Conservation (phyloP, 2,113 vertebrate species). For the Oncorhynchus gorbuscha region DNA sequence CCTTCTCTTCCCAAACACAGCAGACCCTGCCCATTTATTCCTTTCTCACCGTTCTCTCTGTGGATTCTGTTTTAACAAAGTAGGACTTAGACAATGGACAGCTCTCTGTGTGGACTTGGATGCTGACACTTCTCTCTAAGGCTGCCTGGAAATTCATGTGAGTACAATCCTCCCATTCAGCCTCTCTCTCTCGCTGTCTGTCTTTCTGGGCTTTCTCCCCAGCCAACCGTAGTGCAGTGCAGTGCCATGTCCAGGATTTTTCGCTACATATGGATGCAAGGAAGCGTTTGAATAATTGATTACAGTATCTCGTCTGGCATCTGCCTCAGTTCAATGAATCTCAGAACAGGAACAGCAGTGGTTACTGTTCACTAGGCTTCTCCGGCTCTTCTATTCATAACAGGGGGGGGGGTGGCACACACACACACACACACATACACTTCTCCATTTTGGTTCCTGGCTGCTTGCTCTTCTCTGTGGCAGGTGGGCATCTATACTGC, state of each 20-base stretch:
- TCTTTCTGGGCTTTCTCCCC: conserved; percentile 40
- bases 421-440: conserved; percentile 41
- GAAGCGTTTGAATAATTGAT: conserved; percentile 66
- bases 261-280: conserved; percentile 4
- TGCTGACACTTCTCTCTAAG: conserved; percentile 59
- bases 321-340: conserved; percentile 9
- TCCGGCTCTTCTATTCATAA: not conserved
- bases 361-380: not conserved
- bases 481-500: conserved; percentile 71
- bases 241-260: conserved; percentile 9
- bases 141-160: conserved; percentile 61
- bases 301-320: conserved; percentile 35
- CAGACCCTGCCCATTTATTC: conserved; percentile 68
- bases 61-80: conserved; percentile 41
- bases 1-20: conserved; percentile 55
- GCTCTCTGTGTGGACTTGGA: conserved; percentile 34
- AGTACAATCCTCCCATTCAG: conserved; percentile 57
- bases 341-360: not conserved
- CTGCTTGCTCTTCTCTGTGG: conserved; percentile 39
- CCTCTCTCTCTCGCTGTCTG: not conserved
- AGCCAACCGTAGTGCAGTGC: conserved; percentile 18
- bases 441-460: conserved; percentile 62
- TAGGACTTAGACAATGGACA: conserved; percentile 60
- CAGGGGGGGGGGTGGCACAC: not conserved
- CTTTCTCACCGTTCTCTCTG: conserved; percentile 24